These are phyloP conservation scores for Eulithis testata DNA, from an alignment of 2,888 invertebrate genomes.

Conservation along the genomic window DNA sequence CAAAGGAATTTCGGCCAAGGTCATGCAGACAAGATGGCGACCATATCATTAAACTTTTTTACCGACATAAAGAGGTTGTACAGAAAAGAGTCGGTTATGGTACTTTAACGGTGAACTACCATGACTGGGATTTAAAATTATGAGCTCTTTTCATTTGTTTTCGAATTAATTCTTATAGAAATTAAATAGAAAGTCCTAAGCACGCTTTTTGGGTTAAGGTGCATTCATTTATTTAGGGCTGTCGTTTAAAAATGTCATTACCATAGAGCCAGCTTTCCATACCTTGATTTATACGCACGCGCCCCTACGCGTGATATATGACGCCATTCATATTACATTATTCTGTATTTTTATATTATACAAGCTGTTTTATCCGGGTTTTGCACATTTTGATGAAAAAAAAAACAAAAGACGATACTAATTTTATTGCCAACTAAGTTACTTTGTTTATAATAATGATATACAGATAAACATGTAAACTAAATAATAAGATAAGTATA, in stretches of 20 bases:
- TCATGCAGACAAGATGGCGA: too few species aligned
- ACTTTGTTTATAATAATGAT: too few species aligned
- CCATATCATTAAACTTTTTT: too few species aligned
- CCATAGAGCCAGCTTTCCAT: slow-evolving; percentile 49
- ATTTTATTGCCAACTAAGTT: too few species aligned
- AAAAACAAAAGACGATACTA: too few species aligned
- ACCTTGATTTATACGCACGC: slow-evolving; percentile 49
- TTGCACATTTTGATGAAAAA: neutral
- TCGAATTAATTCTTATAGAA: neutral
- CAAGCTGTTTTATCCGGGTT: neutral
- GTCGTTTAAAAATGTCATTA: slow-evolving; percentile 61
- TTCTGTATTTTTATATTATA: slow-evolving; percentile 36
- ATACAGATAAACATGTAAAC: too few species aligned
- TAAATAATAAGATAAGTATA: too few species aligned
- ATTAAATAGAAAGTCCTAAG: neutral
- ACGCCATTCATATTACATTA: slow-evolving; percentile 52
- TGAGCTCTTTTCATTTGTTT: neutral
- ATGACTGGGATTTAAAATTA: neutral
- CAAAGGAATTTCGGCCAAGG: too few species aligned
- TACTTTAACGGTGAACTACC: too few species aligned
- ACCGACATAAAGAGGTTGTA: too few species aligned
- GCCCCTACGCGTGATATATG: slow-evolving; percentile 50
- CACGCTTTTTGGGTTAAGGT: neutral
- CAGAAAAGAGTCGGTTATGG: too few species aligned
- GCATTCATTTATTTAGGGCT: slow-evolving; percentile 42